These are phyloP conservation scores for Heliconius charithonia DNA, from an alignment of 2,888 invertebrate species.

Conservation along the genomic window DNA sequence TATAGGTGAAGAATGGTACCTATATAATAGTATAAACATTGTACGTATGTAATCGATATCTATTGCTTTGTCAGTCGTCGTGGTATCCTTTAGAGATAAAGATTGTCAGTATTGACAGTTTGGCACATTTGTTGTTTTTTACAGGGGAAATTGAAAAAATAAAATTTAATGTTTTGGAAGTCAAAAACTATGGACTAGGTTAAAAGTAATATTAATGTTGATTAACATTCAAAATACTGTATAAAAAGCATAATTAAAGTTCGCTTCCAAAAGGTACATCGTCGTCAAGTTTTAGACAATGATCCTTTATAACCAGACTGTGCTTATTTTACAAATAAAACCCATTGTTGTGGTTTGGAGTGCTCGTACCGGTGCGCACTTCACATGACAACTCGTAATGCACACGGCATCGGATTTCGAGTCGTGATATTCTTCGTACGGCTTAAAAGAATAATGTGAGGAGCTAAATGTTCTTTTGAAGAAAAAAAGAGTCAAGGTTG, in stretches of 20 bases:
- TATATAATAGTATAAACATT: no score
- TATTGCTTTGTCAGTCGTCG: no score
- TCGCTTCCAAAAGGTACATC: constrained; percentile 15
- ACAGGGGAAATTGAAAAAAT: no score
- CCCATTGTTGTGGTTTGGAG: constrained; percentile 33
- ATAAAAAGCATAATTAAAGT: neutral
- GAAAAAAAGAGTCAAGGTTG: neutral
- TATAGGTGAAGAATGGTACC: no score
- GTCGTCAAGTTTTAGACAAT: constrained; percentile 35
- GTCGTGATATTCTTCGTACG: constrained; percentile 8
- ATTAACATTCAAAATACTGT: neutral
- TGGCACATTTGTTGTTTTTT: no score
- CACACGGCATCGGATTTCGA: constrained; percentile 27
- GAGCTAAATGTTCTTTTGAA: neutral
- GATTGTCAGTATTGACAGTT: no score
- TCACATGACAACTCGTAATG: constrained; percentile 34
- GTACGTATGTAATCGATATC: no score
- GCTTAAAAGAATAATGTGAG: constrained; percentile 19
- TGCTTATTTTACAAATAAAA: constrained; percentile 36
- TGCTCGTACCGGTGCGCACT: constrained; percentile 30
- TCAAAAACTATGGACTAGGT: neutral
- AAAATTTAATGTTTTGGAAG: no score
- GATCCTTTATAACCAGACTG: constrained; percentile 32
- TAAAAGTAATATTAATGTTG: neutral
- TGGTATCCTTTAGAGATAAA: no score